Percentiles rank a stretch among this genome's conserved stretches.
Conservation (phyloP, 2,797 vertebrate species). For the Rhinophrynus dorsalis region DNA sequence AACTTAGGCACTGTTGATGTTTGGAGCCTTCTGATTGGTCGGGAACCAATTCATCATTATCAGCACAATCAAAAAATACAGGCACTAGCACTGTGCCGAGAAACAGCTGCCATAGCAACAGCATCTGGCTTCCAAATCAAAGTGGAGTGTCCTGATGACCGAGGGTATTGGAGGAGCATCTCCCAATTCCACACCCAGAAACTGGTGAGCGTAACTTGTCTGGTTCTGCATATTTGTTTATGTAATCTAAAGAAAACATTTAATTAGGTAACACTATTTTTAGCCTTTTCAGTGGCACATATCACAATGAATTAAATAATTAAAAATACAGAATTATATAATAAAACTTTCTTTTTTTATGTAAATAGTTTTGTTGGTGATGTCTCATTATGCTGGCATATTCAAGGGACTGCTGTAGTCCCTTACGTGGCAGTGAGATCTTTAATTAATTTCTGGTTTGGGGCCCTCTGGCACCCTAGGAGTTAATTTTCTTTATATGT, state of each 20-base stretch:
- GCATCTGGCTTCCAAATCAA: constrained; percentile 77
- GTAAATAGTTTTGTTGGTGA: too few relatives aligned
- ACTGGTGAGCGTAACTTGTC: constrained; percentile 85
- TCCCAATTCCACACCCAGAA: constrained; percentile 77
- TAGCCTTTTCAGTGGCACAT: too few relatives aligned
- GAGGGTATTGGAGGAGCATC: constrained; percentile 79
- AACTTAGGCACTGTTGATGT: constrained; percentile 80
- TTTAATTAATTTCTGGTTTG: too few relatives aligned
- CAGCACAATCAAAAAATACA: constrained; percentile 78
- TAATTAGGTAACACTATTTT: neutral
- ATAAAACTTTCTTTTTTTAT: too few relatives aligned
- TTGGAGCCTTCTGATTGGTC: constrained; percentile 84
- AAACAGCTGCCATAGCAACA: constrained; percentile 70
- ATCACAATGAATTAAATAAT: too few relatives aligned
- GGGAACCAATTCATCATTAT: constrained; percentile 81
- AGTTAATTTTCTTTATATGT: too few relatives aligned
- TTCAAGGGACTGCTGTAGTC: too few relatives aligned
- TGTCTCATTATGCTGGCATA: too few relatives aligned
- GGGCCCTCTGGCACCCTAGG: too few relatives aligned
- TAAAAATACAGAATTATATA: too few relatives aligned
- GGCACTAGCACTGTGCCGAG: constrained; percentile 76
- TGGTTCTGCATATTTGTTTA: too few relatives aligned
- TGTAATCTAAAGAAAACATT: neutral
- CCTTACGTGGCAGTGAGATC: too few relatives aligned
- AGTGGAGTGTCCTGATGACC: constrained; percentile 75